These are phyloP conservation scores for Acrocephalus kingi DNA, from an alignment of 2,113 vertebrate genomes.

Conservation along the genomic window DNA sequence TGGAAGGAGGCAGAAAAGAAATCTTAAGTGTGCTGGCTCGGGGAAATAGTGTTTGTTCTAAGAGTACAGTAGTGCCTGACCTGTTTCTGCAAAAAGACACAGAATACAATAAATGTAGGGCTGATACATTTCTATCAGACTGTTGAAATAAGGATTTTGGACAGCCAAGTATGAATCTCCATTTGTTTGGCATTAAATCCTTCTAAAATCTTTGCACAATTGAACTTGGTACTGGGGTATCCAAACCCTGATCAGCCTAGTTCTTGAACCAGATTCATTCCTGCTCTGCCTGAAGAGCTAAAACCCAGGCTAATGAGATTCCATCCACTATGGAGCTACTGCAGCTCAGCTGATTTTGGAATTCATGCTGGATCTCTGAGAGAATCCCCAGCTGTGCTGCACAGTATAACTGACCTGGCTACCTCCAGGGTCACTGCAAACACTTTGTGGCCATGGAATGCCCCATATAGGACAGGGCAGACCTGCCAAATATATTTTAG, in stretches of 20 bases:
- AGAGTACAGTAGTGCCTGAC: background rate
- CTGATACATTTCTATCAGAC: background rate
- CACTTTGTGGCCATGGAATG: background rate
- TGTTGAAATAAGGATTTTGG: background rate
- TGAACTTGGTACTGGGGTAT: background rate
- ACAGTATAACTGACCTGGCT: accelerated
- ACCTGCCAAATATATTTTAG: background rate
- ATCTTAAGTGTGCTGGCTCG: accelerated
- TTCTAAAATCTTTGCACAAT: background rate
- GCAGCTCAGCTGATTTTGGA: background rate
- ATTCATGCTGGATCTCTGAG: background rate
- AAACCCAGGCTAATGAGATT: background rate
- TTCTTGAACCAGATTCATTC: background rate
- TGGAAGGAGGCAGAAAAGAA: background rate
- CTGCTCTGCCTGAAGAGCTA: background rate
- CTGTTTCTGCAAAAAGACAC: background rate
- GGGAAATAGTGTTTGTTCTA: background rate
- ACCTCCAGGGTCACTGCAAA: background rate
- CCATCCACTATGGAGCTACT: background rate
- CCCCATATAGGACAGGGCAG: background rate
- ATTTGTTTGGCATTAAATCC: background rate
- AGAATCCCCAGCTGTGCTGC: background rate
- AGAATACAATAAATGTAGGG: background rate
- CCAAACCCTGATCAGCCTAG: background rate
- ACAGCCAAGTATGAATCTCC: background rate